Base-by-base conservation (phyloP, 2,888 invertebrate genomes). In the Monochamus alternatus region DNA sequence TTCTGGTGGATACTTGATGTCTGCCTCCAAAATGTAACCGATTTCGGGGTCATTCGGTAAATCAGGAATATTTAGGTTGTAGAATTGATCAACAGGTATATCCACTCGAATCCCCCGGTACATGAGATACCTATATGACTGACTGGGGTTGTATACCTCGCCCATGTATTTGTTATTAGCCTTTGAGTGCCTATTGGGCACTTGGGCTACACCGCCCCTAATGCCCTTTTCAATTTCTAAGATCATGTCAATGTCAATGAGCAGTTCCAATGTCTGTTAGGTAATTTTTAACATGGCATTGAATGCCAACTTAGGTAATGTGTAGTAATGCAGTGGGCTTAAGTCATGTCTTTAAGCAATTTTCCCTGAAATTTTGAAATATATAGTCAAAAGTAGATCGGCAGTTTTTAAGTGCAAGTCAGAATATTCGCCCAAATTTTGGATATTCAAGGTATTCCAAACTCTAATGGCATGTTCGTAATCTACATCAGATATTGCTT, bases 161-260 rank as follows among this genome's bases (percentile, higher is more conserved):
- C 55, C 55, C 74, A 86, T 77, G 71, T 85, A 85, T 75, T n/a
- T n/a, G n/a, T 81, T 83, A 77, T 87, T 86, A 0, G 85, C 85
- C 66, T 74, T 74, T 2, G 82, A 76, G 78, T 83, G 79, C 31
- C 83, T 60, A 65, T 84, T 80, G n/a, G 72, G 76, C 67, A 85
- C 85, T 77, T 85, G 81, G 12, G 80, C 80, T 5, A 87, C 73
- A 9, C 85, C 84, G 3, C 84, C 86, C 38, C 84, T 74, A 67
- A 87, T 81, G 3, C 84, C 84, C 44, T 74, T 76, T 71, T 84
- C 77, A 22, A 83, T 63, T 73, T 85, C 82, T 22, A 80, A 67
- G 66, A 81, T 32, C 4, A n/a, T 38, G 5, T 63, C 62, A 3
- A 63, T 14, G 10, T 63, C 62, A 2, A 12, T 38, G 1, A 82